A percentile compares a stretch with the other conserved stretches of the same genome.
Conservation (phyloP, 2,113 vertebrate genomes). For the Daboia siamensis region DNA sequence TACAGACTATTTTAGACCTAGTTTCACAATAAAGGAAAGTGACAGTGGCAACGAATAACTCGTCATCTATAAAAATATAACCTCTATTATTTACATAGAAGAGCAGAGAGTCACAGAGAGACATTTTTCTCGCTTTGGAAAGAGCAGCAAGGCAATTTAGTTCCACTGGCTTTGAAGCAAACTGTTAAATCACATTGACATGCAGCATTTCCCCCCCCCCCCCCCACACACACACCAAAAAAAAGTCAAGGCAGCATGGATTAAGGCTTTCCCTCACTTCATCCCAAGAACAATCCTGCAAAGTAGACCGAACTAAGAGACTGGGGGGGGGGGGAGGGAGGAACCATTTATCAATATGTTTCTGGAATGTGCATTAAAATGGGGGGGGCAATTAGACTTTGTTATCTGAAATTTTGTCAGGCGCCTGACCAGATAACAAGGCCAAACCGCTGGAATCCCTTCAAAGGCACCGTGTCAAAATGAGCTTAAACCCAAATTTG, state of each 20-base stretch:
- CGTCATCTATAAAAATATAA: neutral
- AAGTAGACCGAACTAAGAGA: neutral
- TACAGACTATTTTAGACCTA: neutral
- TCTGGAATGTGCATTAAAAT: neutral
- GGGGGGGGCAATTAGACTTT: neutral
- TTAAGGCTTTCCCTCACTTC: neutral
- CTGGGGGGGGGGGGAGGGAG: neutral
- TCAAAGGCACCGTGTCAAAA: neutral
- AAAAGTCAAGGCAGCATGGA: neutral
- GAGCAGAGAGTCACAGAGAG: neutral
- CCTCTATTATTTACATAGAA: neutral
- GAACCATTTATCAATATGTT: neutral
- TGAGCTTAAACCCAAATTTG: neutral
- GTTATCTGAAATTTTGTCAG: neutral
- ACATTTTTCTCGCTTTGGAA: neutral
- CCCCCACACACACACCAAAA: too few relatives aligned
- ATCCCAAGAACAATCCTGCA: neutral
- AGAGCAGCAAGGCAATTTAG: neutral
- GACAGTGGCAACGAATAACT: neutral
- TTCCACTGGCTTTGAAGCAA: neutral
- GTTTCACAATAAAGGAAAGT: neutral
- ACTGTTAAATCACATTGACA: neutral
- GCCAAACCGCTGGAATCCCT: neutral
- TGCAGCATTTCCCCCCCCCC: neutral
- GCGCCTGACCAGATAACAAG: neutral